Evolutionary conservation across 2,888 invertebrate species (phyloP), one percentile per base, ranked within the genome.

Genomic region (Caradrina kadenii): DNA sequence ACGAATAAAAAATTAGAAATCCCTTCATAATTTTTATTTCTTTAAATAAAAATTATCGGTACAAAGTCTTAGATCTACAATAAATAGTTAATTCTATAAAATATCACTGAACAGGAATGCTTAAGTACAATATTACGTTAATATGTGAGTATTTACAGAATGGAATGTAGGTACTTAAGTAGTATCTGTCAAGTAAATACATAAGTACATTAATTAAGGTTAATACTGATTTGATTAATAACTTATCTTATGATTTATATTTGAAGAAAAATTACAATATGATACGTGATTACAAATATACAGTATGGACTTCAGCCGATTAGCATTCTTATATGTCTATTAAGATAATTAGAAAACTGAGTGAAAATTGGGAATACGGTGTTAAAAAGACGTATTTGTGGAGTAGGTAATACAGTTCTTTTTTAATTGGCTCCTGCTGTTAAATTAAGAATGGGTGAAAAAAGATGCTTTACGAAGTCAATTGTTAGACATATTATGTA

Each of bases 61-160:
- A 90, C 89, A 91, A 90, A 89, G 74, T 76, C 85, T 88, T 90
- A 90, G 76, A 76, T 63, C 87, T 90, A 89, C 83, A 93, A 93
- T 92, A 93, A 91, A 93, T 93, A 92, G 83, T 89, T 89, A 87
- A 87, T 86, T 87, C 84, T 91, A 91, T 90, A 91, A 26, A 91
- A 90, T 83, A 85, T 81, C 79, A 81, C 81, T 75, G 80, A 81
- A 75, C 63, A 68, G 87, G 86, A 89, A 87, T 87, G 86, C 83
- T 76, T 76, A 81, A 67, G 74, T 84, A 84, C 79, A 86, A 75
- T 48, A 72, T 64, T 48, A 70, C 45, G 50, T 75, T 69, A 45
- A 13, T 69, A 69, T 39, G n/a, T 71, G 66, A 60, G 70, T 86
- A 89, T 89, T 84, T 89, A 89, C 87, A 87, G 21, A 73, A 68